A percentile compares a stretch with the other conserved stretches of the same genome.
These are phyloP conservation scores for Liolophura sinensis DNA, from an alignment of 1,140 invertebrate genomes.

Conservation along the genomic window DNA sequence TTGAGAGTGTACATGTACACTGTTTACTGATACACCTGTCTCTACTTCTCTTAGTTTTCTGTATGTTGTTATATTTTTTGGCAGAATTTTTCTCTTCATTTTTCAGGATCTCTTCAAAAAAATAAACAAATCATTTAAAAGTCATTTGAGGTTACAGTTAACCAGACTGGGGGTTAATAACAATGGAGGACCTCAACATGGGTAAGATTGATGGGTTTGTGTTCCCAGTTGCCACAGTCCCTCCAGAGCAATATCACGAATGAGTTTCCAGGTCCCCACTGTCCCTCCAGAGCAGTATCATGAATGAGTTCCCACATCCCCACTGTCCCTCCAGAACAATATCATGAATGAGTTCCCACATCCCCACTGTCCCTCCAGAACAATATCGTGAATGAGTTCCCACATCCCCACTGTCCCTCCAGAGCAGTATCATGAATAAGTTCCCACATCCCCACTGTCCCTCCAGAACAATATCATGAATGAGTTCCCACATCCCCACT, in stretches of 20 bases:
- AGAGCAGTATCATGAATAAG: too few species aligned
- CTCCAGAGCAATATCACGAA: background rate
- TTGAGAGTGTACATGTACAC: too few species aligned
- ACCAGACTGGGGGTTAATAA: conserved; percentile 86
- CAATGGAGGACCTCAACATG: conserved; percentile 94
- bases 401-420: too few species aligned
- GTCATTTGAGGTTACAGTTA: conserved; percentile 81
- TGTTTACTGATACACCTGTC: too few species aligned
- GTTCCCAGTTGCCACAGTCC: background rate
- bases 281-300: background rate
- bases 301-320: background rate
- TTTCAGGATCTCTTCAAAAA: conserved; percentile 74
- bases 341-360: background rate
- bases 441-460: too few species aligned
- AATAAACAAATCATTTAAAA: conserved; percentile 87
- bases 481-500: too few species aligned
- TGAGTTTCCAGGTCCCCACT: background rate
- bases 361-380: background rate
- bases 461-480: too few species aligned
- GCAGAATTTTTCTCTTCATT: conserved; percentile 6
- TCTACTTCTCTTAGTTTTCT: background rate
- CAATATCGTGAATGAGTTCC: background rate
- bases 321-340: background rate
- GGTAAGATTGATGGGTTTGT: conserved; percentile 61
- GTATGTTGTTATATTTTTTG: background rate